These are phyloP conservation scores for Chrysomallon squamiferum DNA, from an alignment of 1,140 invertebrate species.

Conservation along the genomic window DNA sequence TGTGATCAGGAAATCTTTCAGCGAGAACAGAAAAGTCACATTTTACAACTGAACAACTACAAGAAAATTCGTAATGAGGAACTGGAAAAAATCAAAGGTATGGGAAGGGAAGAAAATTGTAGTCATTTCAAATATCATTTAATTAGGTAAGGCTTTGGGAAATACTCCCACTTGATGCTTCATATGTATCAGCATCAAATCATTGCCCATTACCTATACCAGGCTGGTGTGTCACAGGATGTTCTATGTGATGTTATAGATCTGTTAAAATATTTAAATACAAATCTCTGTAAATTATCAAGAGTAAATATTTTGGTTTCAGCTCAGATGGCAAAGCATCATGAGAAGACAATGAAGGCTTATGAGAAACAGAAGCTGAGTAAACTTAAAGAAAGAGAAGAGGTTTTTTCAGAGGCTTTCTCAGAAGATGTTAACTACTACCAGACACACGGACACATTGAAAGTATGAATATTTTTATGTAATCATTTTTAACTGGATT, in stretches of 20 bases:
- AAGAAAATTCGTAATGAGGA: conserved; percentile 71
- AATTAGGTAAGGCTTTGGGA: too few species aligned
- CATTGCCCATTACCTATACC: too few species aligned
- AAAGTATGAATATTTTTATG: conserved; percentile 66
- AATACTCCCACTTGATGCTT: too few species aligned
- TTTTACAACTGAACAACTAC: conserved; percentile 71
- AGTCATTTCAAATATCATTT: too few species aligned
- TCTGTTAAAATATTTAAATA: too few species aligned
- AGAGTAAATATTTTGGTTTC: too few species aligned
- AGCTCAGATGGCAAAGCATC: conserved; percentile 70
- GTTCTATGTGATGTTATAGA: too few species aligned
- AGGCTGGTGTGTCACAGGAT: too few species aligned
- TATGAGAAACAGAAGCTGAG: conserved; percentile 68
- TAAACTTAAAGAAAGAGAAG: conserved; percentile 70
- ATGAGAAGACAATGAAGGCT: conserved; percentile 67
- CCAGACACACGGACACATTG: conserved; percentile 70
- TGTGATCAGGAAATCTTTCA: conserved; percentile 72
- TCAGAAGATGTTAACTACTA: conserved; percentile 72
- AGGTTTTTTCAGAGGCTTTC: conserved; percentile 73
- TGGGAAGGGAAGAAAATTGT: too few species aligned
- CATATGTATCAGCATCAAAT: too few species aligned
- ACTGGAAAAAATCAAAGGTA: conserved; percentile 68
- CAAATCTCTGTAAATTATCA: too few species aligned
- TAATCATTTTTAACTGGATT: too few species aligned
- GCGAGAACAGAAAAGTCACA: conserved; percentile 70